phyloP scores from a whole-genome alignment of 1,140 invertebrate species.

The Batillaria attramentaria region DNA sequence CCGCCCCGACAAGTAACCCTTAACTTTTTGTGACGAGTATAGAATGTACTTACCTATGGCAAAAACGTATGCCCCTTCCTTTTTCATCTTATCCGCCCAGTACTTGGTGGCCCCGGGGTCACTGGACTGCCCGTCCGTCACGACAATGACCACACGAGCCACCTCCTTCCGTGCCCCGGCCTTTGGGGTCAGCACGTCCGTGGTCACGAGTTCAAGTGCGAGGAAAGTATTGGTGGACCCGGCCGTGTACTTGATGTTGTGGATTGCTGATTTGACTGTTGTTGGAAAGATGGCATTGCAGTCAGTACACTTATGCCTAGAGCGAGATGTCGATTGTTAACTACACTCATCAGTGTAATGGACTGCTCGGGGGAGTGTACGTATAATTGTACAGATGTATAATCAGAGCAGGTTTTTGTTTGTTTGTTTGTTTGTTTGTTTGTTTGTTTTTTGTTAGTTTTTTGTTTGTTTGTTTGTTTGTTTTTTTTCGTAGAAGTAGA shows the following conservation, averaged over 20 bases:
- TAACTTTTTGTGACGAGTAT: no score
- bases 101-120: neutral
- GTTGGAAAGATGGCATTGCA: no score
- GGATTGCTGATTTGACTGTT: conserved; percentile 21
- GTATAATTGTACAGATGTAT: no score
- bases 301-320: no score
- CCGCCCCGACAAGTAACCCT: no score
- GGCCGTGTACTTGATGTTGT: conserved; percentile 34
- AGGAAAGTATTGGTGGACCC: conserved; percentile 49
- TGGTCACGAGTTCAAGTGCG: conserved; percentile 45
- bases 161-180: conserved; percentile 45
- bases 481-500: no score
- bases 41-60: conserved; percentile 32
- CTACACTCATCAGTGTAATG: no score
- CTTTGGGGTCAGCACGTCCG: conserved; percentile 35
- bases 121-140: conserved; percentile 56
- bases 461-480: neutral
- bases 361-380: no score
- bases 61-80: conserved; percentile 22
- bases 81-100: conserved; percentile 20
- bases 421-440: conserved; percentile 3
- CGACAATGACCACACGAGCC: conserved; percentile 50
- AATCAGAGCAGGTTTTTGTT: neutral
- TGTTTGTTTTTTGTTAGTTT: no score
- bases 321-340: no score